Base-by-base conservation (phyloP, 2,888 invertebrate species). In the Stenolophus ochropezus region DNA sequence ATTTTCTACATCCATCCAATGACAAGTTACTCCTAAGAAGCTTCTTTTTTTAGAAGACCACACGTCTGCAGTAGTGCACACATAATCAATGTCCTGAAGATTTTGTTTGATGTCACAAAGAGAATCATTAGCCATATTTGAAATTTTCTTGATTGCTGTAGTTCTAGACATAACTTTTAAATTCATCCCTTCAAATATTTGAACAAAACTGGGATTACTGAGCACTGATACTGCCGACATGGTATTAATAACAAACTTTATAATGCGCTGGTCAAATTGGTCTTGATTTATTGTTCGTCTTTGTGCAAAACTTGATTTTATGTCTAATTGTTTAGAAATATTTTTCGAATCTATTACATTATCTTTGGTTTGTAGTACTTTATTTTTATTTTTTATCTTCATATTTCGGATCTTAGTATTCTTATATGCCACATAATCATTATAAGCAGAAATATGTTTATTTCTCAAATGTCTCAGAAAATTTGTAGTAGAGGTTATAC, bases 31-130 rank as follows among this genome's bases (percentile, higher is more conserved):
- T n/a, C 69, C 23, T 69, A 25, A 69, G 23, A 69, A 69, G 16
- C 69, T 69, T 27, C 69, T 21, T 33, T 69, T 21, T 33, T 69
- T 69, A 16, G 27, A 11, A 23, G 69, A 69, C 69, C 23, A 27
- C 20, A 69, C 23, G 14, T 69, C 69, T n/a, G 27, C 69, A 11
- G 69, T 69, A 23, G 0, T 14, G 49, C 49, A 49, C 27, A 33
- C 33, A 27, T 27, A 69, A 69, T 21, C 33, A 33, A 33, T 33
- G 33, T 33, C 33, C 8, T 2, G 33, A 20, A 61, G 16, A 20
- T 20, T 61, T 5, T 53, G 14, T 53, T 53, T 3, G 14, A 18
- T 53, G 53, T 53, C 18, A 53, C 53, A 18, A 1, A 33, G 33
- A 33, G 33, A 33, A 33, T 33, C 33, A 8, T 33, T 4, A 33